Conservation (phyloP, 2,113 vertebrate genomes). For the Peromyscus leucopus region DNA sequence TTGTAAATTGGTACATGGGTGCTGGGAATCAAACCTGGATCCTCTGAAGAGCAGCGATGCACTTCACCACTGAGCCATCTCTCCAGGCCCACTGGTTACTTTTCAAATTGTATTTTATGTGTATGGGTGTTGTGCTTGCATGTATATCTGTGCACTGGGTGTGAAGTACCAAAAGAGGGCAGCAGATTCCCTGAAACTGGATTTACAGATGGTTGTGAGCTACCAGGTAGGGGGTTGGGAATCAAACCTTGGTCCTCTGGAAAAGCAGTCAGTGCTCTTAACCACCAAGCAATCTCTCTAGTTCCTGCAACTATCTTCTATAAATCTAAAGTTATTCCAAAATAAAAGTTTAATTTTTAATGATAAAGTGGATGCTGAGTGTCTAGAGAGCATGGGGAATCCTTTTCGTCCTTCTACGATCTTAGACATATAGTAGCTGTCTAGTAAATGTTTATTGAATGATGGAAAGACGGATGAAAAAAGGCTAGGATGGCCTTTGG, state of each 20-base stretch:
- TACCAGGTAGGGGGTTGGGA: background rate
- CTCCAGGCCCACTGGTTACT: background rate
- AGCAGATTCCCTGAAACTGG: background rate
- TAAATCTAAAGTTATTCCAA: slow-evolving; percentile 33
- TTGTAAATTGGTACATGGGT: background rate
- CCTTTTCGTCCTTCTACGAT: background rate
- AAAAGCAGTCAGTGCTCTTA: background rate
- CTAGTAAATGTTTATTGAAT: background rate
- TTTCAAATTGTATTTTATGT: background rate
- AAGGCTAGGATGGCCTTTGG: background rate
- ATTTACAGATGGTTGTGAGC: background rate
- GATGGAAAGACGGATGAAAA: background rate
- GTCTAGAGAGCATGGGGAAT: background rate
- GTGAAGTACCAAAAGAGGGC: background rate
- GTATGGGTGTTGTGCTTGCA: background rate
- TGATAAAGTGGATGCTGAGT: background rate
- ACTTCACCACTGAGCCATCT: background rate
- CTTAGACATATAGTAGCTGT: background rate
- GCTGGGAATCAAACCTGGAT: background rate
- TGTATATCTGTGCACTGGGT: background rate
- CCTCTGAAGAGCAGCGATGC: background rate
- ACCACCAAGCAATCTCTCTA: background rate
- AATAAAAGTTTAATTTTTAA: slow-evolving; percentile 14
- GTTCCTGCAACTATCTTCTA: background rate
- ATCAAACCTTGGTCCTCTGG: background rate